phyloP scores from a whole-genome alignment of 2,888 invertebrate species.

The Bursaphelenchus okinawaensis region DNA sequence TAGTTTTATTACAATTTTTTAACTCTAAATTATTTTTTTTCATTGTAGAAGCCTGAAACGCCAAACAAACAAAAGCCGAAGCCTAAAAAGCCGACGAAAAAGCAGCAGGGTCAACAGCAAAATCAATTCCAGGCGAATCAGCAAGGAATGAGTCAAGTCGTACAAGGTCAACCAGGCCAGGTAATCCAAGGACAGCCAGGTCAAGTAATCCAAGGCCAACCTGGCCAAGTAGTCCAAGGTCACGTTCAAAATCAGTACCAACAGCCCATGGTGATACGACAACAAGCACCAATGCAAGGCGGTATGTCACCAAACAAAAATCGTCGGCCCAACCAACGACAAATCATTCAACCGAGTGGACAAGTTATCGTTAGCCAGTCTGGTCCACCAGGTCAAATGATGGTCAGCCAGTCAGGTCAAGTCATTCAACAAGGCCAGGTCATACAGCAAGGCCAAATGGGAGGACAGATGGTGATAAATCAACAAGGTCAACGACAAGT shows the following conservation, averaged over 20 bases:
- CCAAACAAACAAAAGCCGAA: too few species aligned
- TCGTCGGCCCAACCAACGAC: background rate
- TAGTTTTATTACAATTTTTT: too few species aligned
- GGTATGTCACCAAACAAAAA: background rate
- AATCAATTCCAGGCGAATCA: too few species aligned
- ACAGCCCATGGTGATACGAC: background rate
- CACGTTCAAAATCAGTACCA: background rate
- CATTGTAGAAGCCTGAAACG: background rate
- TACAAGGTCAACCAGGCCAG: too few species aligned
- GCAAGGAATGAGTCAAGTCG: too few species aligned
- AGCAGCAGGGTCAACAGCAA: background rate
- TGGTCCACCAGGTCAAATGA: background rate
- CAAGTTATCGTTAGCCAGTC: background rate
- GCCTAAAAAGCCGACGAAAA: background rate
- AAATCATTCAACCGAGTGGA: too few species aligned
- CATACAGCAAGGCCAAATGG: background rate
- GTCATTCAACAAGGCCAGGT: background rate
- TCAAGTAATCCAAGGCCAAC: background rate
- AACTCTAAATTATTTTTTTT: too few species aligned
- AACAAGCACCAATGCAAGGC: background rate
- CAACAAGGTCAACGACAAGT: too few species aligned
- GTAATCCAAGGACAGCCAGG: too few species aligned
- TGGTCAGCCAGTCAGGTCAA: background rate
- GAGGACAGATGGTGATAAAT: background rate
- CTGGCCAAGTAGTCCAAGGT: background rate